Evolutionary conservation across 2,888 invertebrate species (phyloP).

Genomic region (Limnephilus lunatus): DNA sequence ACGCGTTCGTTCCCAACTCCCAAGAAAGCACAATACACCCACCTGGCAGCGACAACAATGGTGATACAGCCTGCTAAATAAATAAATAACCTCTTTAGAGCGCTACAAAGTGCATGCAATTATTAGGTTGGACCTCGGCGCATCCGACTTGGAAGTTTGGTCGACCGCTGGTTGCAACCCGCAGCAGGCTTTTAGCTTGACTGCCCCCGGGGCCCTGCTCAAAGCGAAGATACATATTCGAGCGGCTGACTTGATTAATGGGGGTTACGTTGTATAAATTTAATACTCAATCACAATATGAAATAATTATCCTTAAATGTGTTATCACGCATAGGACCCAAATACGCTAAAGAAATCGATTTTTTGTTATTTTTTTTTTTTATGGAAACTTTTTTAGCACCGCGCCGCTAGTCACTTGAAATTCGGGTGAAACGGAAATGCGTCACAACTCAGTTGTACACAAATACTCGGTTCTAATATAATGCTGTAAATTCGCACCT

Average conservation of each 20-base stretch:
- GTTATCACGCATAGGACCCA: no score
- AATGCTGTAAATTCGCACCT: no score
- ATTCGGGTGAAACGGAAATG: no score
- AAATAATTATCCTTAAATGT: no score
- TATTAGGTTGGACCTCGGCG: constrained; percentile 51
- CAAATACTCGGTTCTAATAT: no score
- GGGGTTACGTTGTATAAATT: neutral
- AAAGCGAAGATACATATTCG: neutral
- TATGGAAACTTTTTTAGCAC: no score
- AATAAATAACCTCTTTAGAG: neutral
- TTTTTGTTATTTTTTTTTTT: no score
- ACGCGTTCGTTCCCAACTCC: neutral
- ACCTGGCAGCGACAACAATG: neutral
- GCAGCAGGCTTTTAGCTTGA: neutral
- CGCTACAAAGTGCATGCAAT: constrained; percentile 57
- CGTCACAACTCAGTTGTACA: no score
- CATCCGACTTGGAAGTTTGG: constrained; percentile 4
- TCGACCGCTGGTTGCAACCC: neutral
- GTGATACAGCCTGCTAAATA: neutral
- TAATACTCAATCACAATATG: neutral
- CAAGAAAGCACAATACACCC: neutral
- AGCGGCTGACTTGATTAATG: neutral
- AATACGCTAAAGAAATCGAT: no score
- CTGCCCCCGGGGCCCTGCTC: neutral
- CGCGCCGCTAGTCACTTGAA: no score